Conservation (phyloP, 2,113 vertebrate genomes). For the Centropristis striata region DNA sequence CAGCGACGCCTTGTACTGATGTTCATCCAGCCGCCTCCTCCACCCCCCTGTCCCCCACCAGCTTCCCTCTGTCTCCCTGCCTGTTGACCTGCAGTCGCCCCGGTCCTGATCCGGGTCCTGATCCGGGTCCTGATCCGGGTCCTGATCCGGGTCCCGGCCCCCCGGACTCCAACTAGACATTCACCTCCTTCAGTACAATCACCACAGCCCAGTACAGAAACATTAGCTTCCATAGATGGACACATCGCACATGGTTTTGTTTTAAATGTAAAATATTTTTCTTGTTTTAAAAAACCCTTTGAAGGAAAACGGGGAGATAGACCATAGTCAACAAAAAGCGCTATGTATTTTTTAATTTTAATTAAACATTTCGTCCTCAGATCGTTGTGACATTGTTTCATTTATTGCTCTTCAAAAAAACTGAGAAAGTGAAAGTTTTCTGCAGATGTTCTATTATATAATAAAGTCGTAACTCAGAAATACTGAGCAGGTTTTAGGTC, state of each 20-base stretch:
- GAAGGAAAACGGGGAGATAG: constrained; percentile 52
- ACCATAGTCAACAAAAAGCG: constrained; percentile 58
- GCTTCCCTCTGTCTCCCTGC: constrained; percentile 25
- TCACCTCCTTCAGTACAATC: constrained; percentile 80
- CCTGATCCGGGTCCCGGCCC: no score
- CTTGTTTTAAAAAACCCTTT: constrained; percentile 78
- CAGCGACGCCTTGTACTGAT: constrained; percentile 96
- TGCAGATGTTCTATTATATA: constrained; percentile 25
- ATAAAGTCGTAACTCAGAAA: constrained; percentile 14
- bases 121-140: no score
- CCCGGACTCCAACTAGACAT: constrained; percentile 80
- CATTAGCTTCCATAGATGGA: constrained; percentile 65
- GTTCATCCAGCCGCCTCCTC: constrained; percentile 25
- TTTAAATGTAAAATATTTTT: constrained; percentile 80
- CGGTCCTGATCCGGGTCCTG: constrained; percentile 82
- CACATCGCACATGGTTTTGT: constrained; percentile 51
- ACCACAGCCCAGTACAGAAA: constrained; percentile 80
- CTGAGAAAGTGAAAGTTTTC: no score
- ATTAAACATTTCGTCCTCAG: constrained; percentile 80
- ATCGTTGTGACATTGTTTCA: constrained; percentile 60
- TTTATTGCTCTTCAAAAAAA: constrained; percentile 47
- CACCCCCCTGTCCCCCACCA: not conserved
- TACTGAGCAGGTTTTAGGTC: constrained; percentile 36
- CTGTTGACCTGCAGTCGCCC: constrained; percentile 84
- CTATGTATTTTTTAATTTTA: constrained; percentile 82